Base-by-base conservation (phyloP, 2,113 vertebrate species). In the Sterrhoptilus dennistouni region DNA sequence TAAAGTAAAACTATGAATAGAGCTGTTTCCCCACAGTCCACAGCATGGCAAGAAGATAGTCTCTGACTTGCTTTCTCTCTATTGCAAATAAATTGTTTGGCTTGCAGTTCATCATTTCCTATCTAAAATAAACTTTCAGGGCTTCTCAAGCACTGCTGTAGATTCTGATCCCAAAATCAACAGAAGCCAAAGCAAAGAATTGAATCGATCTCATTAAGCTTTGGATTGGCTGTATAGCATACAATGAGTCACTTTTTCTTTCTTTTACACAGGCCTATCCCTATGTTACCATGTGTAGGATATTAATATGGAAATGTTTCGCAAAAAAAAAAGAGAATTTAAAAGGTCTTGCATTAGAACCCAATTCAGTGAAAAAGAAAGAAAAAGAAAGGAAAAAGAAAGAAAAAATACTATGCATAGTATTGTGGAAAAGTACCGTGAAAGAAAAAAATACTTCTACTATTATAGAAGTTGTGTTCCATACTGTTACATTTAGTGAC, bases 111-210 rank as follows among this genome's bases (percentile, higher is more conserved):
- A 76, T 87, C 2, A 27, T 95, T 88, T 87, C 52, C 25, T 83
- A 57, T 57, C 88, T 81, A 92, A 94, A 96, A 78, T 40, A 94
- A 92, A 78, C 61, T 87, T 88, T 27, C 40, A 59, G 10, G 18
- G 78, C 83, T 96, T 94, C 68, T 95, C 22, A 90, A 80, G 56
- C 2, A 27, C 64, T 90, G 4, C 49, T 86, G 27, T 56, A 63
- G 56, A 66, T 54, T 86, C 47, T 81, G 52, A 88, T 88, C 47
- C 52, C 7, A 22, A 89, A 90, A 75, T 40, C 44, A 86, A 64
- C 68, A 78, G 79, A 96, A 95, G 40, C 52, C 82, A 86, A 90
- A 89, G 45, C n/a, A 95, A 94, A 87, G 33, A 82, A 78, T 65
- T 29, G 5, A 45, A 70, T 74, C 0, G 0, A 87, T 23, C 15